These are phyloP conservation scores for Zapornia atra DNA, from an alignment of 2,113 vertebrate genomes.

Conservation along the genomic window DNA sequence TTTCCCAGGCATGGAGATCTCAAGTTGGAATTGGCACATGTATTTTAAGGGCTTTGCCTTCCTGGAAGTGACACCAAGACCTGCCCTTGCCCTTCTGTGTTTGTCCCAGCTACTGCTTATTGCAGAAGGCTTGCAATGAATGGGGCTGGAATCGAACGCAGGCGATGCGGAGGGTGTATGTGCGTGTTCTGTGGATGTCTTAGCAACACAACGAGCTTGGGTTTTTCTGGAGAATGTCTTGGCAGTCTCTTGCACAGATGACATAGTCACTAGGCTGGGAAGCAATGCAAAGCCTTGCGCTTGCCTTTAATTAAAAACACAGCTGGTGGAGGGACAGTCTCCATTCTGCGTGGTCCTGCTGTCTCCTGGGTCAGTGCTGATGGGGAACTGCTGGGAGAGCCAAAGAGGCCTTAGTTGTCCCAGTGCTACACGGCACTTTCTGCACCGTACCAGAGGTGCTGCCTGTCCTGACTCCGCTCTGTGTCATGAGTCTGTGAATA, in stretches of 20 bases:
- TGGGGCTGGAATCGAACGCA: background rate
- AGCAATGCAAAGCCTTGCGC: background rate
- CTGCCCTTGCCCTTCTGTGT: background rate
- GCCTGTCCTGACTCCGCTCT: background rate
- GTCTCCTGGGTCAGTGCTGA: background rate
- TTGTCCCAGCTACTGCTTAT: background rate
- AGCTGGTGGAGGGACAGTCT: background rate
- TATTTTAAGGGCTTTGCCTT: slow-evolving; percentile 24
- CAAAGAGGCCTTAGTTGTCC: background rate
- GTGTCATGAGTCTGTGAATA: background rate
- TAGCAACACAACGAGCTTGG: background rate
- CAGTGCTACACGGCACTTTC: rapidly evolving
- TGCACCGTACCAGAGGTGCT: background rate
- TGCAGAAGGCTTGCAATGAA: background rate
- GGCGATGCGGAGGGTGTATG: background rate
- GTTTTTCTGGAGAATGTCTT: background rate
- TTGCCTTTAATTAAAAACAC: slow-evolving; percentile 18
- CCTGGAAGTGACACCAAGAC: slow-evolving; percentile 24
- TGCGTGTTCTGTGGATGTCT: background rate
- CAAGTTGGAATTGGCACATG: slow-evolving; percentile 18
- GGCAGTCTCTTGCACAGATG: background rate
- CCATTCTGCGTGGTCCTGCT: background rate
- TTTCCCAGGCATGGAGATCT: background rate
- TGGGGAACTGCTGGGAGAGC: background rate
- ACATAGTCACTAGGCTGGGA: background rate